Base-by-base conservation (phyloP, 2,797 vertebrate genomes). In the Sparidentex hasta region DNA sequence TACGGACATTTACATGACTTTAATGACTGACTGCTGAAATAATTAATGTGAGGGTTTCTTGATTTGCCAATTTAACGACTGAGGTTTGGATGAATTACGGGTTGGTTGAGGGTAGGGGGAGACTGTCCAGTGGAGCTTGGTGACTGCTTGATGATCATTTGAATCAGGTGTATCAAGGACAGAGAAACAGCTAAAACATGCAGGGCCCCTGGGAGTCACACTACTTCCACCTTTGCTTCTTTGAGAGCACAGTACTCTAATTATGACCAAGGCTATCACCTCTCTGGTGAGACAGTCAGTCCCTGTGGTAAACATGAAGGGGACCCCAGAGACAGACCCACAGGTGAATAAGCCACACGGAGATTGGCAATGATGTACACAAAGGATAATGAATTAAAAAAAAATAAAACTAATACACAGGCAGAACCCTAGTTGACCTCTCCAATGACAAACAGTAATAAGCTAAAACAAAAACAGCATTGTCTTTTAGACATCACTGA, bases 401-500 rank as follows among this genome's bases (percentile, higher is more conserved):
- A 51, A 57, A 67, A 38, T 6, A 33, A 44, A 44, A 9, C 27
- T 27, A 27, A 52, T 6, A 5, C 41, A 59, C 17, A 76, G 29
- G 3, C 16, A 51, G 17, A 65, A 44, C 62, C 64, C 20, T 33
- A 3, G 21, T 5, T 82, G 84, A 70, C 80, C 82, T 71, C 47
- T 64, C 47, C 33, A 66, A 71, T 65, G 41, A 18, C 46, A 63
- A 46, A 68, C 47, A 62, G 57, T 70, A 63, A 79, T 21, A 38
- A 14, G 13, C 21, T 43, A 21, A 63, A 59, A 59, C 8, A 14
- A 3, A 46, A 75, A 78, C 77, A 61, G 66, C 4, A 5, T 51
- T 57, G 29, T 72, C 21, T 67, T 73, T 47, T 54, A 67, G 67
- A 57, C 66, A 43, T 72, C 59, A 25, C 74, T 63, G 71, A 74